Conservation (phyloP, 2,113 vertebrate species). For the Myotis brandtii region DNA sequence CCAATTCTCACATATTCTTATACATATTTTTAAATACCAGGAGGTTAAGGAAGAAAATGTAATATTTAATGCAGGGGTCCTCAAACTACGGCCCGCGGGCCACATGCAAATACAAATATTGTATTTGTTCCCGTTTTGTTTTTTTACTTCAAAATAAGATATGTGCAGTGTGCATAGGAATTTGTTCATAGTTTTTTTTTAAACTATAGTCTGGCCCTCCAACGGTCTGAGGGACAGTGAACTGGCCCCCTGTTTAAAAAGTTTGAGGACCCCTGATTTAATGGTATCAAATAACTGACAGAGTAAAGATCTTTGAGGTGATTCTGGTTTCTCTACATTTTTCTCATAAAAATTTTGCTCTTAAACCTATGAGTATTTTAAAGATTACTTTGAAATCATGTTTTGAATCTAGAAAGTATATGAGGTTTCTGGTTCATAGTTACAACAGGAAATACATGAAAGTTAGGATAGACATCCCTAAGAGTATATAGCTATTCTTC, state of each 20-base stretch:
- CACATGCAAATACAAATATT: no score
- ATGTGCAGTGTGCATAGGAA: no score
- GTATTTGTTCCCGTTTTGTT: no score
- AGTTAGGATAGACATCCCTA: neutral
- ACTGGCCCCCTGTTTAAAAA: no score
- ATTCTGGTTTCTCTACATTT: neutral
- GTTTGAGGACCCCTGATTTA: neutral
- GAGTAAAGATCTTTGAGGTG: neutral
- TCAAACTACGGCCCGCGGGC: no score
- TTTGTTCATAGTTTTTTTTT: no score
- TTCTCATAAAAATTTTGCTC: neutral
- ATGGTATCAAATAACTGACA: neutral
- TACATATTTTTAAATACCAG: neutral
- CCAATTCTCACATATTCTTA: neutral
- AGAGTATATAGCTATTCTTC: neutral
- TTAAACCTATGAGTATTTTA: neutral
- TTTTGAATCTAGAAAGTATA: slow-evolving; percentile 10
- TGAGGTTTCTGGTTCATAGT: neutral
- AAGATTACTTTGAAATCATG: slow-evolving; percentile 40
- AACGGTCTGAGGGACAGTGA: no score
- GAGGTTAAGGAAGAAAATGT: neutral
- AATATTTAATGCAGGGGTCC: neutral
- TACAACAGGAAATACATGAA: neutral
- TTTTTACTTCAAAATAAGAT: no score
- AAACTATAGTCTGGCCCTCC: no score